Base-by-base conservation (phyloP, 2,888 invertebrate species). In the Drosophila cognata region DNA sequence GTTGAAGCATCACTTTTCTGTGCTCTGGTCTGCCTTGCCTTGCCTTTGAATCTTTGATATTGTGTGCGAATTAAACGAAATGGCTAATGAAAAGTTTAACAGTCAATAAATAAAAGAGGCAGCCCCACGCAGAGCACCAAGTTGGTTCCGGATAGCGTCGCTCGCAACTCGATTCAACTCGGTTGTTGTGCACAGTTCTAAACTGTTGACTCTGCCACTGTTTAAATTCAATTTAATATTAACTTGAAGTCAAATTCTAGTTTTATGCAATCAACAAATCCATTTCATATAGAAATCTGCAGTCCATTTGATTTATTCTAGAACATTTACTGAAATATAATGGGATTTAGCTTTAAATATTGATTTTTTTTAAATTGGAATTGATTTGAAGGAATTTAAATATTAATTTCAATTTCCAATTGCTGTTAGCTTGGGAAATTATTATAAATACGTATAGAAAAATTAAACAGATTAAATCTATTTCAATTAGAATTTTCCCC, bases 41-140 rank as follows among this genome's bases (percentile, higher is more conserved):
- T 71, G 77, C 58, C 77, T 79, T 79, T 87, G 84, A 84, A 79
- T 89, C 84, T 79, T 77, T 72, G 77, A 81, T 75, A 88, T 88
- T 87, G 88, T 87, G 84, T 89, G 88, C 77, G 88, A 84, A 90
- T 90, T 90, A 88, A 87, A 76, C 88, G 82, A 88, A 89, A 89
- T 89, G 88, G 84, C 86, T 89, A 89, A 90, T 90, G 91, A 90
- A 89, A 88, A 86, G 88, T 86, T 88, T 88, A 88, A 88, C 88
- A 88, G 89, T 80, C 82, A 89, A 90, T 85, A 89, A 84, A 90
- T 89, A 89, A 84, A 82, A 81, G 71, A 64, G 73, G 74, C 41
- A 65, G 71, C 64, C 58, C 36, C 46, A 58, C 61, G 57, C 60
- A 52, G n/a, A 65, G 48, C 67, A 38, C 52, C 57, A 46, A 64